Evolutionary conservation across 2,888 invertebrate species (phyloP), one percentile per base, ranked within the genome.

Genomic region (Ophion costatus): DNA sequence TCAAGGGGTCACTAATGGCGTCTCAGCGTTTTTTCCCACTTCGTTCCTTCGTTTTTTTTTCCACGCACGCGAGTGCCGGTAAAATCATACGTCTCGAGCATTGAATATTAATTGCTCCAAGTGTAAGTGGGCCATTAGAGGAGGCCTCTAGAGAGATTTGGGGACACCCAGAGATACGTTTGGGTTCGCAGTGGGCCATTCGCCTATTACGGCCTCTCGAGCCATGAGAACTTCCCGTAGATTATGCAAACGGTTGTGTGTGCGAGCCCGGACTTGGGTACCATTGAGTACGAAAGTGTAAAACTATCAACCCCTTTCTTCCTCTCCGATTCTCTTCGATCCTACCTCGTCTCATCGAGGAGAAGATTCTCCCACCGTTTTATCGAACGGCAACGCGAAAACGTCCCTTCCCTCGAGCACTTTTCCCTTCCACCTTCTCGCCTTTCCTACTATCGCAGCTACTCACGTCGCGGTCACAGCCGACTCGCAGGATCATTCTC

Each of bases 401-500:
- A 69, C 29, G 14, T 79, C 69, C 83, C 70, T 79, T 70, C 69
- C 42, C 59, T 63, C 74, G 20, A 38, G 20, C 11, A 56, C 14
- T 78, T 63, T 75, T 71, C 80, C 70, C 80, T 73, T 70, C 80
- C 59, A 80, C 45, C 11, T 33, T 42, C 17, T 38, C 24, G 38
- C 61, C 61, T 70, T 63, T 66, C 70, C 80, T 73, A 73, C 80
- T 73, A 80, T 64, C 61, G 33, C 78, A 17, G 20, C 38, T 67
- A 57, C 67, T 42, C 77, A 24, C 64, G 70, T 24, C 45, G 61
- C 69, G 22, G 33, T 51, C 78, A 61, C 61, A 29, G 38, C 51
- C 71, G 75, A 78, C 69, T 51, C 71, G 69, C 82, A 85, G 86
- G 89, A 91, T 91, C 89, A 90, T 91, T 88, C 88, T 89, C 87